Percentiles rank a stretch among this genome's conserved stretches.
phyloP scores from a whole-genome alignment of 64 coral and sea anemone species.

The Porites lutea region DNA sequence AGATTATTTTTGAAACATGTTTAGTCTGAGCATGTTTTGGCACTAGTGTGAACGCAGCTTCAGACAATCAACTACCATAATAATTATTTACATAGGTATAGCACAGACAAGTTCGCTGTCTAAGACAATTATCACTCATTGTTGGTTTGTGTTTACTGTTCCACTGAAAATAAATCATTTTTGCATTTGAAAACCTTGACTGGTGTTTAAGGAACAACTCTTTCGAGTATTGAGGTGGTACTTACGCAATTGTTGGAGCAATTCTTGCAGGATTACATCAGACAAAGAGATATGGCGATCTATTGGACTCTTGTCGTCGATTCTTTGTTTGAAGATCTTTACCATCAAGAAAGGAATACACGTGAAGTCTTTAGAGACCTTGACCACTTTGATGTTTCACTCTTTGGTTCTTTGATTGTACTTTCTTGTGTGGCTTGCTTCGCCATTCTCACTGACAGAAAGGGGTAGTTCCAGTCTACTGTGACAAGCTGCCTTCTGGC shows the following conservation, averaged over 20 bases:
- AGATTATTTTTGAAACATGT: no score
- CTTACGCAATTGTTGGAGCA: no score
- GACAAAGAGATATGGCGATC: no score
- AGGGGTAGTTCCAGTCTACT: neutral
- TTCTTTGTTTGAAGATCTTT: neutral
- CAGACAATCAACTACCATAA: no score
- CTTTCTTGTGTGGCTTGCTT: neutral
- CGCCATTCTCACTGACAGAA: neutral
- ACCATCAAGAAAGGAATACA: neutral
- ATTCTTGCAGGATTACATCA: no score
- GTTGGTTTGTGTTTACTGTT: neutral
- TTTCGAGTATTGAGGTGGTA: no score
- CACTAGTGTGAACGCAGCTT: no score
- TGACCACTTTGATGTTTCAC: neutral
- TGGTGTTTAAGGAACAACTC: neutral
- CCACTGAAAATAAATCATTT: constrained; percentile 4
- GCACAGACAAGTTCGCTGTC: no score
- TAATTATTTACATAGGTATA: no score
- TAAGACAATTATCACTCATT: neutral
- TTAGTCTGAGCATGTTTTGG: no score
- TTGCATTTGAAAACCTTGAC: constrained; percentile 1
- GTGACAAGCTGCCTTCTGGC: neutral
- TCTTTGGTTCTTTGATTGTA: neutral
- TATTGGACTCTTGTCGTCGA: neutral
- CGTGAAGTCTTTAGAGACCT: neutral